Conservation (phyloP, 2,113 vertebrate species). For the Syrrhaptes paradoxus region DNA sequence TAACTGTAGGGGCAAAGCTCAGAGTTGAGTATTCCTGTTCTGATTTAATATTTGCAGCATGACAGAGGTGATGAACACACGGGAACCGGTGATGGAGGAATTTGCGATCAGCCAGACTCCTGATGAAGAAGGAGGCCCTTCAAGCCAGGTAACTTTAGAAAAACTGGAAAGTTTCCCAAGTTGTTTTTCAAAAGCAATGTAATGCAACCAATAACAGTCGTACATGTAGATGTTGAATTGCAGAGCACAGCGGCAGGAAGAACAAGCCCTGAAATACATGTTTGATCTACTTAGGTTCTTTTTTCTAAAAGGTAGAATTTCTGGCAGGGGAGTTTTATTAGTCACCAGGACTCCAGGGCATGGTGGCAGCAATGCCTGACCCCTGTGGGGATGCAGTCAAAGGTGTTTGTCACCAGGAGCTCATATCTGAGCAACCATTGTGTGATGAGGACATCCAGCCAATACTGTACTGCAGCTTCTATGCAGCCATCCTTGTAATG, state of each 20-base stretch:
- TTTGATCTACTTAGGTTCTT: neutral
- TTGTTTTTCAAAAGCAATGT: neutral
- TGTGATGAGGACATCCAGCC: neutral
- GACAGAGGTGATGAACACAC: constrained; percentile 88
- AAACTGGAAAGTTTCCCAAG: neutral
- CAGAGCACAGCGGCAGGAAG: neutral
- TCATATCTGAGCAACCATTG: neutral
- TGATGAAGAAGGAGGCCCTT: constrained; percentile 79
- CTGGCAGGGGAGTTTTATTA: neutral
- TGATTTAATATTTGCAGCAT: constrained; percentile 74
- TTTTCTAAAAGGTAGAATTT: neutral
- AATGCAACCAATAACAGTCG: neutral
- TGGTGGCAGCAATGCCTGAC: neutral
- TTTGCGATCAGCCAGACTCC: constrained; percentile 75
- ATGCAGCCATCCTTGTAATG: neutral
- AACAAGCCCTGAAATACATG: neutral
- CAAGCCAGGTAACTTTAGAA: constrained; percentile 74
- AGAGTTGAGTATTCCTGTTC: neutral
- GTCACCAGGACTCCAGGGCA: neutral
- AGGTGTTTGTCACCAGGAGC: neutral
- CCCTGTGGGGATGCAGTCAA: neutral
- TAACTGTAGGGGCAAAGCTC: neutral
- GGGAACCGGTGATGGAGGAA: constrained; percentile 85
- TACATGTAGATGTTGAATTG: neutral
- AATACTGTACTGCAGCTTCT: neutral